Evolutionary conservation across 2,888 invertebrate genomes (phyloP).

Genomic region (Stenodema calcarata): DNA sequence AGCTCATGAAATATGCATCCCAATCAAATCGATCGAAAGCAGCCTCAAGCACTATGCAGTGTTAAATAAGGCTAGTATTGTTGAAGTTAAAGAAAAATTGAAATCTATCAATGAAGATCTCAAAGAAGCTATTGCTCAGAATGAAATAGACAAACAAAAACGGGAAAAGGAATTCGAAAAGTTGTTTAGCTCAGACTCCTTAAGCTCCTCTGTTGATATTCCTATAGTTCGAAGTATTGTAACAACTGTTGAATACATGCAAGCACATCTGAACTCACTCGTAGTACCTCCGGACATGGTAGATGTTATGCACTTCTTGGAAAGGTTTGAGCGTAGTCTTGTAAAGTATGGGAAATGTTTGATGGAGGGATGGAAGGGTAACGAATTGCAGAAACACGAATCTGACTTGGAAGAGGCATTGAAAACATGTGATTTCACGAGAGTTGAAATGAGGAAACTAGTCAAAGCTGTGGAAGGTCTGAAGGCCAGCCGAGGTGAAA

Average conservation of each 20-base stretch:
- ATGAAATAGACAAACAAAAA: conserved; percentile 29
- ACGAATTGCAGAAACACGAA: background rate
- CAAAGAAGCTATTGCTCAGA: conserved; percentile 3
- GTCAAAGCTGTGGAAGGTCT: conserved; percentile 15
- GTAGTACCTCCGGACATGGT: conserved; percentile 1
- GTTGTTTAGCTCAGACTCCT: conserved; percentile 45
- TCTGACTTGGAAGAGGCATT: conserved; percentile 17
- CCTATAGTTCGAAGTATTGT: conserved; percentile 45
- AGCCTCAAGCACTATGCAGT: conserved; percentile 19
- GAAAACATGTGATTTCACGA: background rate
- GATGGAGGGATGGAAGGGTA: background rate
- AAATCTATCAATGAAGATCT: conserved; percentile 10
- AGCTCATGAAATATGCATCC: conserved; percentile 45
- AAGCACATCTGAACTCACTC: conserved; percentile 32
- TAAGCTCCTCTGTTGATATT: conserved; percentile 37
- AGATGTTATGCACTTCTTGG: conserved; percentile 12
- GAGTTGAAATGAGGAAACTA: conserved; percentile 28
- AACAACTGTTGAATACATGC: conserved; percentile 44
- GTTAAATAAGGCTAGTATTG: conserved; percentile 5
- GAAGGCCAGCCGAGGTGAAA: conserved; percentile 6
- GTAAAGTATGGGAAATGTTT: conserved; percentile 28
- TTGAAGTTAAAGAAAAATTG: conserved; percentile 37
- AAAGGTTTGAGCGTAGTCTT: conserved; percentile 35
- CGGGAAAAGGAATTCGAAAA: conserved; percentile 48
- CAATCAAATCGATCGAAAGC: conserved; percentile 37